phyloP scores from a whole-genome alignment of 2,888 invertebrate genomes.

The Matsumyia berberina region DNA sequence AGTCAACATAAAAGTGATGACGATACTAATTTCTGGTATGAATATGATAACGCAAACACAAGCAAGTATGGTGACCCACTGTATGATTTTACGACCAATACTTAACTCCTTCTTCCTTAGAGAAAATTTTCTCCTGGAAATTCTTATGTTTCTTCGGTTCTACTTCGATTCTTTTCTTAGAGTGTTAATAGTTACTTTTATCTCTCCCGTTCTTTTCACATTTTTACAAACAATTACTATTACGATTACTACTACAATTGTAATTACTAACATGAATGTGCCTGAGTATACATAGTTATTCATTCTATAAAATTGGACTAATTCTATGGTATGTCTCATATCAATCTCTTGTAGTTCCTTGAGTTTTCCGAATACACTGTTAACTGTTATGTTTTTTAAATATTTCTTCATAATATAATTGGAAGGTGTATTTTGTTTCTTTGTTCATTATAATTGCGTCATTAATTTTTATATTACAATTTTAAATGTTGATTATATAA shows the following conservation, averaged over 20 bases:
- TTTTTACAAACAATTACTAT: slow-evolving; percentile 22
- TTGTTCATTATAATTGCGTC: slow-evolving; percentile 27
- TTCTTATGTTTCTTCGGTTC: slow-evolving; percentile 5
- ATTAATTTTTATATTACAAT: slow-evolving; percentile 23
- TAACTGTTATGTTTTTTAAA: slow-evolving; percentile 38
- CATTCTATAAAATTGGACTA: slow-evolving; percentile 17
- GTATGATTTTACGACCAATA: no score
- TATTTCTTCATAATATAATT: slow-evolving; percentile 41
- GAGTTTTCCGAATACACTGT: slow-evolving; percentile 29
- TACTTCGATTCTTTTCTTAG: neutral
- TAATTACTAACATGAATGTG: neutral
- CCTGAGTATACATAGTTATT: slow-evolving; percentile 10
- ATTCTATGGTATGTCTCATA: slow-evolving; percentile 30
- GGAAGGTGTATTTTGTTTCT: slow-evolving; percentile 28
- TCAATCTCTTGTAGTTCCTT: slow-evolving; percentile 41
- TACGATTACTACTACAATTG: slow-evolving; percentile 27
- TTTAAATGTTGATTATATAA: slow-evolving; percentile 44
- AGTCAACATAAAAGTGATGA: no score
- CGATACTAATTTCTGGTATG: no score
- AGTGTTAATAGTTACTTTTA: slow-evolving; percentile 12
- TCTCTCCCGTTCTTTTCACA: slow-evolving; percentile 22
- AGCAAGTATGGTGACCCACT: no score
- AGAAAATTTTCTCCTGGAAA: slow-evolving; percentile 24
- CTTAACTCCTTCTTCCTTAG: slow-evolving; percentile 24
- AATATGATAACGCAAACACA: no score